These are phyloP conservation scores for Stichopus horrens DNA, from an alignment of 53 echinoderm and acorn worm species.

Conservation along the genomic window DNA sequence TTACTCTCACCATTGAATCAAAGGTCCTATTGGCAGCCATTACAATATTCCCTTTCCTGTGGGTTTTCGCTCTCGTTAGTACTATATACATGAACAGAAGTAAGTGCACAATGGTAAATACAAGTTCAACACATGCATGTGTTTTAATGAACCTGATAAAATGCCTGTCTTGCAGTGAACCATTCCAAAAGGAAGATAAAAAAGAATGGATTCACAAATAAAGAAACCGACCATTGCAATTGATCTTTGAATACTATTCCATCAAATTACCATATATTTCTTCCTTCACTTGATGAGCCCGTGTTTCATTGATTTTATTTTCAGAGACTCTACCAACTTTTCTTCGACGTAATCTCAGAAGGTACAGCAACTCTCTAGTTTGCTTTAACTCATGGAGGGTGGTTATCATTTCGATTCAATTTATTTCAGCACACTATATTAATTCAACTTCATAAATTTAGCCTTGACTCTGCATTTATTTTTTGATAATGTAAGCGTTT, in stretches of 20 bases:
- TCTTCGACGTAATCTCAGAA: neutral
- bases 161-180: neutral
- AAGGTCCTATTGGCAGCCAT: conserved; percentile 23
- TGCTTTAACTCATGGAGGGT: no score
- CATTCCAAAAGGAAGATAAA: neutral
- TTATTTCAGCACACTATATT: no score
- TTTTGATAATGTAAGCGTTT: no score
- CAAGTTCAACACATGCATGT: neutral
- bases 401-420: no score
- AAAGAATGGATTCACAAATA: neutral
- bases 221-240: no score
- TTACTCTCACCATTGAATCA: neutral
- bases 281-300: no score
- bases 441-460: no score
- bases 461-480: no score
- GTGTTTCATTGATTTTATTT: neutral
- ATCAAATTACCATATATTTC: no score
- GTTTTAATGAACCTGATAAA: neutral
- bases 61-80: conserved; percentile 14
- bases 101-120: neutral
- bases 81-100: neutral
- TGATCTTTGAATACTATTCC: no score
- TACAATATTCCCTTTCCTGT: conserved; percentile 34
- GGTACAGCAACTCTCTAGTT: neutral
- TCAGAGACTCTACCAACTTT: neutral